These are phyloP conservation scores for Delphinapterus leucas DNA, from an alignment of 2,113 vertebrate genomes.

Conservation along the genomic window DNA sequence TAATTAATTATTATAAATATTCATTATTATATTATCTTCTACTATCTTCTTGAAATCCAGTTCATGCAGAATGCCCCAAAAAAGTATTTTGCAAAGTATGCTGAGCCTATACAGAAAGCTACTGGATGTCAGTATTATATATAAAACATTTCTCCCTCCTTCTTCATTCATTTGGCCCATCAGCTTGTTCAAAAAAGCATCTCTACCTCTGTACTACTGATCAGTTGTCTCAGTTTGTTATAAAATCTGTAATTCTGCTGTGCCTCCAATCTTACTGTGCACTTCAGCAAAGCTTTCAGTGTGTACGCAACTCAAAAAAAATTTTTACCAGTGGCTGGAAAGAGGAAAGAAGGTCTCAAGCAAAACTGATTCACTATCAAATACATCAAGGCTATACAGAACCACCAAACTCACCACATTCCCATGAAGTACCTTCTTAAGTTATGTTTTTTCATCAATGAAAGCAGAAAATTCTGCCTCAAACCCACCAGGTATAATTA, in stretches of 20 bases:
- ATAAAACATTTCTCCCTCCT: not conserved
- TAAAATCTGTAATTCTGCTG: not conserved
- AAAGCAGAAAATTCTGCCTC: conserved; percentile 6
- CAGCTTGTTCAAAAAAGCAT: not conserved
- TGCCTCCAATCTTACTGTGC: not conserved
- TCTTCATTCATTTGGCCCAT: not conserved
- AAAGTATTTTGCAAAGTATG: not conserved
- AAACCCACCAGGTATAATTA: not conserved
- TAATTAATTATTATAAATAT: not conserved
- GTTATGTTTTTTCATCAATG: not conserved
- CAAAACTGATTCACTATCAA: conserved; percentile 8
- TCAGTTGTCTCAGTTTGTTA: not conserved
- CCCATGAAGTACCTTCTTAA: not conserved
- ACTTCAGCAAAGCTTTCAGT: not conserved
- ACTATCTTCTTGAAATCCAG: not conserved
- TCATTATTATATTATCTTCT: not conserved
- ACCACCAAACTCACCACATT: not conserved
- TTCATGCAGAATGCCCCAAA: not conserved
- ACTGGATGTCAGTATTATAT: not conserved
- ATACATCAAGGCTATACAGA: not conserved
- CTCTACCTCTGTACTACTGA: not conserved
- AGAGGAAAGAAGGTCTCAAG: not conserved
- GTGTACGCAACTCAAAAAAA: not conserved
- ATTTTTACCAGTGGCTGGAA: not conserved
- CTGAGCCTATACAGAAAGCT: not conserved